Base-by-base conservation (phyloP, 1,140 invertebrate species). In the Idris sp. region DNA sequence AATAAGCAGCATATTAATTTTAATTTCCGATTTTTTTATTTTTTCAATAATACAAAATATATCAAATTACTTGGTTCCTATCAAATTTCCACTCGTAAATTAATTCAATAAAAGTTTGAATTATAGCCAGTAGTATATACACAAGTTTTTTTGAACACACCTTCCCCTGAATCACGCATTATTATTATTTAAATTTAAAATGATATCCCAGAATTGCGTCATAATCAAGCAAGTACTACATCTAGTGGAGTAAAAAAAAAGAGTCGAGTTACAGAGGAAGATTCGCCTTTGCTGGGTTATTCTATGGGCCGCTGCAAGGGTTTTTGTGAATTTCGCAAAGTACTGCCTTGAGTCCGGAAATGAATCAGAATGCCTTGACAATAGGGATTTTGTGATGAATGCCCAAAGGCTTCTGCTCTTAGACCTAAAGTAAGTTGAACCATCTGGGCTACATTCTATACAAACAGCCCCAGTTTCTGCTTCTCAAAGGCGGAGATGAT, bases 241-340 rank as follows among this genome's bases (percentile, higher is more conserved):
- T 35, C 10, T n/a, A n/a, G n/a, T n/a, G n/a, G n/a, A n/a, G n/a
- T n/a, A n/a, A n/a, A n/a, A n/a, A 67, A 67, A 36, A 61, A 38
- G 61, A 53, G 30, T 65, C 61, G 38, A 46, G 22, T 74, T 65
- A 59, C 59, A 64, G n/a, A 65, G 56, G 61, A 65, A 65, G 59
- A 74, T 53, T 74, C 54, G 51, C 51, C 49, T 64, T 4, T n/a
- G n/a, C 9, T 33, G 49, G 41, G 4, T 22, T 48, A 28, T 53
- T 53, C 38, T 53, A 56, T 48, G 26, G 58, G 40, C 14, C 19
- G n/a, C n/a, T 18, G 69, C 46, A 65, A 65, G 69, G 61, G 71
- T 67, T 67, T 74, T 67, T 65, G 62, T 67, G 54, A 61, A 74
- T 67, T 74, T 74, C 56, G 62, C 71, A 74, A 61, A 62, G 53